Conservation (phyloP, 2,888 invertebrate genomes). For the Hydropsyche betteni region DNA sequence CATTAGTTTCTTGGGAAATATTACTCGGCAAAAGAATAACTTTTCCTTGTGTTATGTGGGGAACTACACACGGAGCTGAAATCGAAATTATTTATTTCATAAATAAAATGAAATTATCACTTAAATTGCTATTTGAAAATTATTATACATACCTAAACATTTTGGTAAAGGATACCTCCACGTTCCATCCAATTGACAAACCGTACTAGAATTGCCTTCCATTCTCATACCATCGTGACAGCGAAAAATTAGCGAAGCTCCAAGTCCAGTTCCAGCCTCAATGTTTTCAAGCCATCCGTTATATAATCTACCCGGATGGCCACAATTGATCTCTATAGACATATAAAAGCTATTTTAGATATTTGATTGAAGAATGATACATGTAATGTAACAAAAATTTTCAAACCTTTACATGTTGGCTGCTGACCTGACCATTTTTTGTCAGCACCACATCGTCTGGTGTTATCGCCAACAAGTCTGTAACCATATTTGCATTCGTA, state of each 20-base stretch:
- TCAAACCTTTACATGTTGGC: slow-evolving; percentile 91
- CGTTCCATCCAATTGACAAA: slow-evolving; percentile 92
- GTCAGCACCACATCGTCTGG: slow-evolving; percentile 92
- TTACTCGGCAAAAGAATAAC: slow-evolving; percentile 73
- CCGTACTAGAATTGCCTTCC: slow-evolving; percentile 86
- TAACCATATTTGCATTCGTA: slow-evolving; percentile 97
- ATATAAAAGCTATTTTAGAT: neutral
- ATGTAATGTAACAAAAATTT: slow-evolving; percentile 1
- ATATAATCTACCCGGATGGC: slow-evolving; percentile 90
- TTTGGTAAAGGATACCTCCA: slow-evolving; percentile 95
- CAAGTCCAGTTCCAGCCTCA: slow-evolving; percentile 87
- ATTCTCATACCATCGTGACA: slow-evolving; percentile 93
- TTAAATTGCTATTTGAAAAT: neutral
- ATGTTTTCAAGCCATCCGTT: slow-evolving; percentile 96
- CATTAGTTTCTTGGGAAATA: slow-evolving; percentile 64
- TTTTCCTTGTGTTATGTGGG: slow-evolving; percentile 82
- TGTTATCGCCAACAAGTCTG: slow-evolving; percentile 88
- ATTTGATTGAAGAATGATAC: neutral
- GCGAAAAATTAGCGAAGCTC: slow-evolving; percentile 91
- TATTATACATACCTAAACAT: slow-evolving; percentile 75
- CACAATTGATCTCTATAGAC: slow-evolving; percentile 92
- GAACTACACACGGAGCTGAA: slow-evolving; percentile 92
- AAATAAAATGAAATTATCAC: slow-evolving; percentile 14
- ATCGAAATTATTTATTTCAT: slow-evolving; percentile 41
- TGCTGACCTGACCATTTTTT: slow-evolving; percentile 94